A percentile compares a stretch with the other conserved stretches of the same genome.
Evolutionary conservation across 2,113 vertebrate species (phyloP).

Genomic region (Columba janthina): DNA sequence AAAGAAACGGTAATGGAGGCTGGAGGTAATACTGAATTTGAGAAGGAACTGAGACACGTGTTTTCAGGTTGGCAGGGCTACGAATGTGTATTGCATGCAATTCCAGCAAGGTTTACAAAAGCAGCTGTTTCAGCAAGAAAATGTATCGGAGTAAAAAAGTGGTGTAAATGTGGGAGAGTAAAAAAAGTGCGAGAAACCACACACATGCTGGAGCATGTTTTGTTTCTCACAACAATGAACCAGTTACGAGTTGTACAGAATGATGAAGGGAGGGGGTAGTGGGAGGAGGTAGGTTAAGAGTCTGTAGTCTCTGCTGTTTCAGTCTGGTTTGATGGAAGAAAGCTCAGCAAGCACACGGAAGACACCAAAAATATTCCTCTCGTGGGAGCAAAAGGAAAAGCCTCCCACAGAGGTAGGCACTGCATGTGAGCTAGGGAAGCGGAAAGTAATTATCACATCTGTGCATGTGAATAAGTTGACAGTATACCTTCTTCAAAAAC

Average conservation of each 20-base stretch:
- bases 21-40: neutral
- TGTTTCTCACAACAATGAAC: neutral
- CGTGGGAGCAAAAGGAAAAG: conserved; percentile 14
- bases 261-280: neutral
- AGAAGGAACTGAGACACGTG: neutral
- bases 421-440: neutral
- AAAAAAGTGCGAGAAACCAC: neutral
- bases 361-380: conserved; percentile 10
- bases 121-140: neutral
- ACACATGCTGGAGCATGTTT: fast-evolving
- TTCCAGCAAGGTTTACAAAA: neutral
- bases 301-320: neutral
- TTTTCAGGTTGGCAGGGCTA: neutral
- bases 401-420: neutral
- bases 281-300: neutral
- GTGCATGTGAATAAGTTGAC: neutral
- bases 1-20: neutral
- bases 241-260: neutral
- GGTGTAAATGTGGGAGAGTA: neutral
- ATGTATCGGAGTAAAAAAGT: neutral
- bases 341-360: neutral
- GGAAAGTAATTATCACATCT: conserved; percentile 30
- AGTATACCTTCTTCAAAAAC: neutral
- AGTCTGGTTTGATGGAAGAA: neutral
- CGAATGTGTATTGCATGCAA: neutral